Evolutionary conservation across 2,113 vertebrate genomes (phyloP).

Genomic region (Urocynchramus pylzowi): DNA sequence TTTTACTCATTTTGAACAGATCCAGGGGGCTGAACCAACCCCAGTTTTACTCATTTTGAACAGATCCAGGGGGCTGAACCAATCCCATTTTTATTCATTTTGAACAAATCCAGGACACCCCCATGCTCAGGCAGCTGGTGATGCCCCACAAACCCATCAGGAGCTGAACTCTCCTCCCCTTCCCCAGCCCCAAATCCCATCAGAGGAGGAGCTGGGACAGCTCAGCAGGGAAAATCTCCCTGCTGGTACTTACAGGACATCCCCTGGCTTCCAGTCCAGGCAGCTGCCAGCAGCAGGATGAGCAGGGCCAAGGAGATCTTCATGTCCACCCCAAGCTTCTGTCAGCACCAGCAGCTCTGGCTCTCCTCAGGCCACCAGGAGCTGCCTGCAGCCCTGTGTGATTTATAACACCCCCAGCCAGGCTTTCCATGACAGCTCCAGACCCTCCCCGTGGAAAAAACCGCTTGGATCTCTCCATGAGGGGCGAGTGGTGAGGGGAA

Average conservation of each 20-base stretch:
- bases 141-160: background rate
- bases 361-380: rapidly evolving
- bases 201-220: background rate
- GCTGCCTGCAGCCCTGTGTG: rapidly evolving
- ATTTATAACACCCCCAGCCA: background rate
- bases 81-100: too few relatives aligned
- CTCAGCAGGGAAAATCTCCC: rapidly evolving
- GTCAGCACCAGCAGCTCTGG: background rate
- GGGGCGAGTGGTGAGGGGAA: background rate
- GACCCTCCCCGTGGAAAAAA: background rate
- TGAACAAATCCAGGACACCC: background rate
- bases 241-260: background rate
- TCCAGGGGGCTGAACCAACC: background rate
- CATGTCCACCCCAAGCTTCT: rapidly evolving
- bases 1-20: background rate
- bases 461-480: rapidly evolving
- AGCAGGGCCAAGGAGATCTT: background rate
- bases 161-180: background rate
- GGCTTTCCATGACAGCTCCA: background rate
- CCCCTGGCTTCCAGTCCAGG: background rate
- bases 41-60: background rate
- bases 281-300: background rate
- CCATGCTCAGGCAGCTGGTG: rapidly evolving
- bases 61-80: too few relatives aligned
- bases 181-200: background rate